Evolutionary conservation across 2,797 vertebrate genomes (phyloP).

Genomic region (Acanthornis magna): DNA sequence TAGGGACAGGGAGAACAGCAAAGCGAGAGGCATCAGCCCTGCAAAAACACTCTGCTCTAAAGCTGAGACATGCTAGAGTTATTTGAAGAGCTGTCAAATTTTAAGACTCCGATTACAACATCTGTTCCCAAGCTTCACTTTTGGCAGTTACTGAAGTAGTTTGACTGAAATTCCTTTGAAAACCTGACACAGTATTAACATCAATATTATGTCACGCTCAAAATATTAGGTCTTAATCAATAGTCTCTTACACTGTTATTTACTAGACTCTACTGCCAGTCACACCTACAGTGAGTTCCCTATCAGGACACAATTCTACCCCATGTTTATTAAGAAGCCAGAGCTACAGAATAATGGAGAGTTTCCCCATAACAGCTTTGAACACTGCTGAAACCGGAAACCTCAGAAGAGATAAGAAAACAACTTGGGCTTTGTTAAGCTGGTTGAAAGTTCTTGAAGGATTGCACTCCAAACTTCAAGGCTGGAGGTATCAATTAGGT

Average conservation of each 20-base stretch:
- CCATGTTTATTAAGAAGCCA: not conserved
- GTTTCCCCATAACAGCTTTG: not conserved
- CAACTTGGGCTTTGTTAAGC: not conserved
- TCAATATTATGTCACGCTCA: not conserved
- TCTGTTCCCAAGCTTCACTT: constrained; percentile 25
- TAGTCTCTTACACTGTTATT: not conserved
- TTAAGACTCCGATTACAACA: constrained; percentile 31
- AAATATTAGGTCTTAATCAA: constrained; percentile 10
- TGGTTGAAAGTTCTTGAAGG: not conserved
- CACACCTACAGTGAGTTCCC: not conserved
- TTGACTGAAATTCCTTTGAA: constrained; percentile 14
- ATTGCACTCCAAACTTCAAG: not conserved
- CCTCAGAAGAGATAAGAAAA: not conserved
- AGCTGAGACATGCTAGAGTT: not conserved
- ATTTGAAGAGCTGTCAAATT: constrained; percentile 24
- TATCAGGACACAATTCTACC: fast-evolving
- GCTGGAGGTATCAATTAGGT: not conserved
- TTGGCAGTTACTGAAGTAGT: not conserved
- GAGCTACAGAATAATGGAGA: not conserved
- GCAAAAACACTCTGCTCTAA: not conserved
- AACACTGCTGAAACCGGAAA: not conserved
- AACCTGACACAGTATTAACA: constrained; percentile 41
- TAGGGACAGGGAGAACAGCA: not conserved
- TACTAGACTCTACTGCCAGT: not conserved
- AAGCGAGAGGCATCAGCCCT: not conserved